Conservation (phyloP, 2,888 invertebrate species). For the Sarcophaga subvicina region DNA sequence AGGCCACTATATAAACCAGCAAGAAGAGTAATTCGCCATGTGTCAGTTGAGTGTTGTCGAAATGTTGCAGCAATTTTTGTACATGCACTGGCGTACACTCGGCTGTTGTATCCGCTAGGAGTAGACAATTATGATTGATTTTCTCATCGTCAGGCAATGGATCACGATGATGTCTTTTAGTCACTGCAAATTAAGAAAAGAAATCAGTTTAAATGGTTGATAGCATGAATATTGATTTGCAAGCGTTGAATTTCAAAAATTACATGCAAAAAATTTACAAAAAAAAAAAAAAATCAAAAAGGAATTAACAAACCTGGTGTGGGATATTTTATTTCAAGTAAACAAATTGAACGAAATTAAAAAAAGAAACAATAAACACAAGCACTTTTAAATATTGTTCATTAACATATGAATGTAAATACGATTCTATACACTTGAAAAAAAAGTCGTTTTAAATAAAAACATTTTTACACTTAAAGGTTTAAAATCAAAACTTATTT, state of each 20-base stretch:
- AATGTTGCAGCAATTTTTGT: constrained; percentile 72
- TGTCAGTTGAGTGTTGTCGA: constrained; percentile 37
- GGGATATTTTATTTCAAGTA: neutral
- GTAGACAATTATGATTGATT: constrained; percentile 62
- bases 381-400: too few species aligned
- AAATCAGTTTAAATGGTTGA: constrained; percentile 6
- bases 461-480: too few species aligned
- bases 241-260: constrained; percentile 7
- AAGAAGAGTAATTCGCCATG: constrained; percentile 75
- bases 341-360: neutral
- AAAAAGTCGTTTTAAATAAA: too few species aligned
- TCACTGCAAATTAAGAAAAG: constrained; percentile 57
- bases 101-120: constrained; percentile 76
- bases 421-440: too few species aligned
- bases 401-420: too few species aligned
- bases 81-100: constrained; percentile 76
- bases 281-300: constrained; percentile 11
- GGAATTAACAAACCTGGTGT: neutral
- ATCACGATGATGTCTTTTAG: constrained; percentile 33
- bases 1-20: constrained; percentile 77
- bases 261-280: constrained; percentile 26
- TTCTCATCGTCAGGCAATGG: constrained; percentile 38
- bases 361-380: too few species aligned
- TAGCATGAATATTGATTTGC: constrained; percentile 24
- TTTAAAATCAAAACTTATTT: too few species aligned